phyloP scores from a whole-genome alignment of 2,888 invertebrate species.

The Ormyrus pomaceus region DNA sequence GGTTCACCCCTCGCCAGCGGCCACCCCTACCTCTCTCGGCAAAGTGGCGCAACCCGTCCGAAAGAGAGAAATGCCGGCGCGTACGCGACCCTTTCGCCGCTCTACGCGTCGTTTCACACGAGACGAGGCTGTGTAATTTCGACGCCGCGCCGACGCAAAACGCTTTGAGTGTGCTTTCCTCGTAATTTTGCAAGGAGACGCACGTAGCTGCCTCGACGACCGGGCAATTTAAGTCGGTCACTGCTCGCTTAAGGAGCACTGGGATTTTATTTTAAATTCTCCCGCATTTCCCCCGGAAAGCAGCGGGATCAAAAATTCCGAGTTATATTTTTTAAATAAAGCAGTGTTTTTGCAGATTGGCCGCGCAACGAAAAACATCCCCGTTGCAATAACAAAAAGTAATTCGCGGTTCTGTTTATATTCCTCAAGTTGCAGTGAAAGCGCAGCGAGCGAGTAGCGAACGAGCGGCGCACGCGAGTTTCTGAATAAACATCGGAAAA shows the following conservation, averaged over 20 bases:
- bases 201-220: background rate
- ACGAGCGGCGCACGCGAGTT: background rate
- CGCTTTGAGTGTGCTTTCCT: background rate
- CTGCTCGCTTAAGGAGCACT: no score
- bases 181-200: constrained; percentile 23
- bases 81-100: background rate
- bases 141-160: constrained; percentile 25
- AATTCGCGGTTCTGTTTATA: constrained; percentile 1
- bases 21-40: background rate
- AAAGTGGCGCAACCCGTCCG: constrained; percentile 30
- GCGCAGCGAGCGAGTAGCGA: background rate
- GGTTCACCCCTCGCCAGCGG: constrained; percentile 40
- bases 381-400: constrained; percentile 27
- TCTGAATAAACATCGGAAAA: constrained; percentile 39
- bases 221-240: constrained; percentile 18
- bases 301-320: no score
- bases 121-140: background rate
- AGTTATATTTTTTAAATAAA: no score
- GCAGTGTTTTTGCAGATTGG: no score
- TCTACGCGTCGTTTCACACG: background rate
- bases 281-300: no score
- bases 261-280: no score
- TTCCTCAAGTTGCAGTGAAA: background rate
- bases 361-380: background rate
- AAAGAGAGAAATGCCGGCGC: constrained; percentile 7